Conservation (phyloP, 2,113 vertebrate genomes). For the Alouatta palliata region DNA sequence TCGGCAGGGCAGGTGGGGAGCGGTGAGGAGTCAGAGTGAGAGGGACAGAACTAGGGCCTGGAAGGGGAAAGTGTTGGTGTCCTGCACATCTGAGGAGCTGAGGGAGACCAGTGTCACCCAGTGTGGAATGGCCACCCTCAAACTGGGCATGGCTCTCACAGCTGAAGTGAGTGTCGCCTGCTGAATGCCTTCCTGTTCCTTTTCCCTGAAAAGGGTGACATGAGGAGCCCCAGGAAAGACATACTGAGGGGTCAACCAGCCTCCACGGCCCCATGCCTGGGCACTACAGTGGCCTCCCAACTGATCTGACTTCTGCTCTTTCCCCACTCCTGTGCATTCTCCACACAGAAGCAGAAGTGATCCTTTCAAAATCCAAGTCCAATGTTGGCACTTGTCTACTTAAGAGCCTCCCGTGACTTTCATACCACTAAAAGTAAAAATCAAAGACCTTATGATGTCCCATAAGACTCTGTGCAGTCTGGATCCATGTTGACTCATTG, state of each 20-base stretch:
- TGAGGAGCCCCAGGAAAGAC: neutral
- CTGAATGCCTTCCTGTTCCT: no score
- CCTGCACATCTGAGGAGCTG: neutral
- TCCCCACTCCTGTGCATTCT: neutral
- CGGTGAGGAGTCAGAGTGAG: neutral
- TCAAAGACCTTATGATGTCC: neutral
- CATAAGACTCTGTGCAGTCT: neutral
- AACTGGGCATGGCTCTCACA: neutral
- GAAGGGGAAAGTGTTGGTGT: neutral
- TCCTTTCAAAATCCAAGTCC: neutral
- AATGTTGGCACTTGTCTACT: neutral
- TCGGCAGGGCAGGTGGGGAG: neutral
- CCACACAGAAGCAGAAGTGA: neutral
- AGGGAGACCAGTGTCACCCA: accelerated
- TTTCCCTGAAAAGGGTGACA: no score
- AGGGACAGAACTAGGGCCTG: neutral
- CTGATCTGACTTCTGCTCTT: neutral
- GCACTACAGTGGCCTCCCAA: neutral
- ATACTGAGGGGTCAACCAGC: neutral
- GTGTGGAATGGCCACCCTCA: neutral
- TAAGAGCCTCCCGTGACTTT: neutral
- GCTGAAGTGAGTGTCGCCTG: neutral
- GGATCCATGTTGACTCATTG: neutral
- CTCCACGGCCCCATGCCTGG: neutral
- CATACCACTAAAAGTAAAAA: neutral